Evolutionary conservation across 2,797 vertebrate species (phyloP).

Genomic region (Buceros bicornis): DNA sequence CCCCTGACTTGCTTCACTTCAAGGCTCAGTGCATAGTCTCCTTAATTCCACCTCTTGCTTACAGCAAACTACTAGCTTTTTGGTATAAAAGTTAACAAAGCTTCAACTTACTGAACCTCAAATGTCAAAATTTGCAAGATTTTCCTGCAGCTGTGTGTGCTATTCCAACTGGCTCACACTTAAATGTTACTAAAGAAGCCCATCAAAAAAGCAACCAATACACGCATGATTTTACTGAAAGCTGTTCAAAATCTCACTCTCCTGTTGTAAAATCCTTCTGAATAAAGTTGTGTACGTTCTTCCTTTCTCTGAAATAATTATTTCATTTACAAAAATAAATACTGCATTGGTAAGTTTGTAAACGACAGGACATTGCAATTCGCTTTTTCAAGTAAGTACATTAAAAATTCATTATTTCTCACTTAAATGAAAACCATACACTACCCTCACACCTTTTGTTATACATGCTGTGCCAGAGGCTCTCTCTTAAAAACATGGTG

Average conservation of each 20-base stretch:
- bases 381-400: neutral
- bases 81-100: slow-evolving; percentile 25
- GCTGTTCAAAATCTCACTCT: neutral
- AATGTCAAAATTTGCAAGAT: slow-evolving; percentile 55
- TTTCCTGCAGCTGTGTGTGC: slow-evolving; percentile 14
- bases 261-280: neutral
- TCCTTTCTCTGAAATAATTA: neutral
- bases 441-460: neutral
- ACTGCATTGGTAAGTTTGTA: neutral
- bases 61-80: slow-evolving; percentile 13
- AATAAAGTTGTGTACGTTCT: neutral
- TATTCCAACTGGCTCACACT: neutral
- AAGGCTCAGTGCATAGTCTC: neutral
- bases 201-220: neutral
- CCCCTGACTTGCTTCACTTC: neutral
- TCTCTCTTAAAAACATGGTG: neutral
- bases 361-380: neutral
- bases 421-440: neutral
- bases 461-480: neutral
- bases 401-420: neutral
- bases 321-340: neutral
- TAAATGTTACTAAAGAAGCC: neutral
- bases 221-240: neutral
- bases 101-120: slow-evolving; percentile 18
- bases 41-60: slow-evolving; percentile 7